phyloP scores from a whole-genome alignment of 2,888 invertebrate species.

The Syritta pipiens region DNA sequence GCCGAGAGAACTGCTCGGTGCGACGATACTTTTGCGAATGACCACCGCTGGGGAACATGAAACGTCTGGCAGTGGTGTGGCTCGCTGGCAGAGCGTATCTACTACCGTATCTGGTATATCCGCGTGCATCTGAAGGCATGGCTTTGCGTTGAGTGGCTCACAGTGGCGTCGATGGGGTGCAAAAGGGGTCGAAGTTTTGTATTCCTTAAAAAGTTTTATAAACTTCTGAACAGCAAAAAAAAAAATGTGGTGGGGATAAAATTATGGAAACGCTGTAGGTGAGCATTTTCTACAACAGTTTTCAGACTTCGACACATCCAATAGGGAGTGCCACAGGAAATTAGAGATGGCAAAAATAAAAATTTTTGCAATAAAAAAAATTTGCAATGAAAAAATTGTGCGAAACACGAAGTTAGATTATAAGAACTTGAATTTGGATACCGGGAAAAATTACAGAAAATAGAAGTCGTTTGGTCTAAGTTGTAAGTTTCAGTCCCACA shows the following conservation, averaged over 20 bases:
- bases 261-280: no score
- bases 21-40: constrained; percentile 68
- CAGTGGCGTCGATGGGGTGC: constrained; percentile 44
- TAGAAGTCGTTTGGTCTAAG: no score
- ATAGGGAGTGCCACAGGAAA: no score
- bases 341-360: no score
- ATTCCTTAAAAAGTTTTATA: background rate
- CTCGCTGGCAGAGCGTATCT: constrained; percentile 53
- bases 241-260: background rate
- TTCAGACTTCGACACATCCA: no score
- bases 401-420: no score
- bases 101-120: constrained; percentile 64
- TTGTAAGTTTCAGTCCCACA: no score
- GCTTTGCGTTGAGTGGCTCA: constrained; percentile 1
- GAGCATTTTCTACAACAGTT: no score
- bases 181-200: background rate
- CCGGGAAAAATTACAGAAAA: no score
- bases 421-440: no score
- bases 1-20: constrained; percentile 51
- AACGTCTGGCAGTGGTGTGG: constrained; percentile 37
- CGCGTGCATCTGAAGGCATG: constrained; percentile 48
- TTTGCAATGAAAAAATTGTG: no score
- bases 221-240: background rate
- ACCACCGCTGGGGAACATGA: constrained; percentile 63
- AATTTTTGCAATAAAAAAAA: no score